phyloP scores from a whole-genome alignment of 2,113 vertebrate genomes.

The Saguinus imperator region DNA sequence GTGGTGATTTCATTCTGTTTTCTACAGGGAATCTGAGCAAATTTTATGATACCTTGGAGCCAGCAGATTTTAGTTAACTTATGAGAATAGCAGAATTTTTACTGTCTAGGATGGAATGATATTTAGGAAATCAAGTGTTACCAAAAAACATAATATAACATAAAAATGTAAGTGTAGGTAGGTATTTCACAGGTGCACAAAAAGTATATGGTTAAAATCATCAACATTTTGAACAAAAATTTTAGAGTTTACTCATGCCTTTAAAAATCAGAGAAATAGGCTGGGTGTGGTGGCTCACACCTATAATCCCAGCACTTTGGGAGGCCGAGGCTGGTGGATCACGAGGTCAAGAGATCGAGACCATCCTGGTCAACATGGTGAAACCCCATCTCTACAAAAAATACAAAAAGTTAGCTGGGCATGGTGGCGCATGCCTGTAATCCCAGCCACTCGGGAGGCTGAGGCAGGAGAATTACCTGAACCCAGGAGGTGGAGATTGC shows the following conservation, averaged over 20 bases:
- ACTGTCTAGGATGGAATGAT: slow-evolving; percentile 4
- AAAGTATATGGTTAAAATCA: neutral
- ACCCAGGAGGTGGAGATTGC: too few species aligned
- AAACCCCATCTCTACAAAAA: too few species aligned
- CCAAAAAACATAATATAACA: neutral
- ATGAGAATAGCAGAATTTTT: neutral
- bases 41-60: slow-evolving; percentile 9
- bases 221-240: slow-evolving; percentile 13
- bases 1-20: slow-evolving; percentile 26
- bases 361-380: too few species aligned
- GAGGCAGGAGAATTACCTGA: too few species aligned
- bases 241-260: neutral
- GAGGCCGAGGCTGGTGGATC: too few species aligned
- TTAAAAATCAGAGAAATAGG: slow-evolving; percentile 17
- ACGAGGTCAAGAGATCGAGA: too few species aligned
- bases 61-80: slow-evolving; percentile 12
- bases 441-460: too few species aligned
- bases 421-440: too few species aligned
- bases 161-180: neutral
- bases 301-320: too few species aligned
- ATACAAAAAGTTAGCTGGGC: too few species aligned
- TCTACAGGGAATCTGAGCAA: neutral
- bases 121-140: slow-evolving; percentile 11
- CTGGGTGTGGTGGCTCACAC: too few species aligned
- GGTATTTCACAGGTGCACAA: neutral